A percentile compares a stretch with the other conserved stretches of the same genome.
Conservation (phyloP, 2,888 invertebrate genomes). For the Patella ulyssiponensis region DNA sequence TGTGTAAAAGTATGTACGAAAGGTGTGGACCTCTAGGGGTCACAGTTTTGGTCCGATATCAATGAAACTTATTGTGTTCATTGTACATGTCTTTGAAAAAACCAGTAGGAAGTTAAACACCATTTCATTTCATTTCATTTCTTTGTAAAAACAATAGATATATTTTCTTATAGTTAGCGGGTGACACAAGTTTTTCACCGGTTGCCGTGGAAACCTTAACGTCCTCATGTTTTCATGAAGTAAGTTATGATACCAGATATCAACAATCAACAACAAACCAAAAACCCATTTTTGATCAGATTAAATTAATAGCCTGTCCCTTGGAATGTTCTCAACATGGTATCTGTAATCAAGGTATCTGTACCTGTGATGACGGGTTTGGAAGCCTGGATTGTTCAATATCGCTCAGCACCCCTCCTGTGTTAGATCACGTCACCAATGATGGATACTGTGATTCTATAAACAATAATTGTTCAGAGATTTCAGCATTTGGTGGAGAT, state of each 20-base stretch:
- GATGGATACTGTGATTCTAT: not conserved
- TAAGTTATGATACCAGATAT: slow-evolving; percentile 3
- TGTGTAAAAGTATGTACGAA: too few relatives aligned
- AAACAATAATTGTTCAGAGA: not conserved
- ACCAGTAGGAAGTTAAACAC: too few relatives aligned
- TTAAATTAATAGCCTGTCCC: not conserved
- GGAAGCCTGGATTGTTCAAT: not conserved
- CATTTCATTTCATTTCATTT: too few relatives aligned
- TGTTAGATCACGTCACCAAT: not conserved
- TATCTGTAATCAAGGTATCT: not conserved
- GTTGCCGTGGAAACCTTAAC: not conserved
- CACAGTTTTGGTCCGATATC: too few relatives aligned
- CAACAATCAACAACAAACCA: not conserved
- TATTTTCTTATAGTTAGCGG: not conserved
- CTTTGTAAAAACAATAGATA: too few relatives aligned
- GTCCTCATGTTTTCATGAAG: not conserved
- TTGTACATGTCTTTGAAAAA: too few relatives aligned
- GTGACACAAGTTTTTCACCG: not conserved
- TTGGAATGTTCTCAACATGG: not conserved
- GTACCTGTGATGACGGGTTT: not conserved
- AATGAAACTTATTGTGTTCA: too few relatives aligned
- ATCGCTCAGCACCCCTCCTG: not conserved
- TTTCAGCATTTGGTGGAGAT: slow-evolving; percentile 1
- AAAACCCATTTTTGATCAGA: not conserved
- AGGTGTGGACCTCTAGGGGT: too few relatives aligned